Base-by-base conservation (phyloP, 2,113 vertebrate genomes). In the Passer domesticus region DNA sequence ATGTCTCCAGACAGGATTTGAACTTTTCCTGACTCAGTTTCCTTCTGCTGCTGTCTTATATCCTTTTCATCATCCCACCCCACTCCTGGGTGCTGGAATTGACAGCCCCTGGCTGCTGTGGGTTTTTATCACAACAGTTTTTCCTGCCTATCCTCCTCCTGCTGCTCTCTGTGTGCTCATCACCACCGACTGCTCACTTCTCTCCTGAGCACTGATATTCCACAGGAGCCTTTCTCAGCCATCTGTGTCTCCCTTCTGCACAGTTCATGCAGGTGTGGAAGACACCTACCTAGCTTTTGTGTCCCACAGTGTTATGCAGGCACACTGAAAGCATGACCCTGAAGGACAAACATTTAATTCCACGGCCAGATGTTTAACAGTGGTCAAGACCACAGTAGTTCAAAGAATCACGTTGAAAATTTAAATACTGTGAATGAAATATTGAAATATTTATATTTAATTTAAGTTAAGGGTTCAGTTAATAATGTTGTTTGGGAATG, bases 391-490 rank as follows among this genome's bases (percentile, higher is more conserved):
- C 18, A 10, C 15, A 6, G 24, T 41, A 55, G 67, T 89, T 89
- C 89, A 86, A 74, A 95, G 81, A 64, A 70, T 94, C 89, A 96
- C 87, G 76, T 55, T 89, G 87, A 77, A 96, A 93, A 92, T 84
- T 64, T 84, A 94, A 97, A 83, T 83, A 88, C 28, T 35, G 3
- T 50, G 21, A 73, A 94, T 62, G 52, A 96, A 80, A 92, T 94
- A 90, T n/a, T 79, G 78, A 97, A 96, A 76, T 83, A 79, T 37
- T 89, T 0, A 0, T 46, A 47, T 87, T 70, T 78, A 35, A 70
- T 70, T 78, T 50, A 86, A 79, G 63, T 6, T 21, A 86, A 79
- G 63, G 35, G 8, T 37, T 37, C 35, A 37, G 35, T 6, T 21
- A 33, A 5, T 37, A 78, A 19, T 21, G 19, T 41, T 87, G 31